phyloP scores from a whole-genome alignment of 1,140 invertebrate genomes.

The Ylistrum balloti region DNA sequence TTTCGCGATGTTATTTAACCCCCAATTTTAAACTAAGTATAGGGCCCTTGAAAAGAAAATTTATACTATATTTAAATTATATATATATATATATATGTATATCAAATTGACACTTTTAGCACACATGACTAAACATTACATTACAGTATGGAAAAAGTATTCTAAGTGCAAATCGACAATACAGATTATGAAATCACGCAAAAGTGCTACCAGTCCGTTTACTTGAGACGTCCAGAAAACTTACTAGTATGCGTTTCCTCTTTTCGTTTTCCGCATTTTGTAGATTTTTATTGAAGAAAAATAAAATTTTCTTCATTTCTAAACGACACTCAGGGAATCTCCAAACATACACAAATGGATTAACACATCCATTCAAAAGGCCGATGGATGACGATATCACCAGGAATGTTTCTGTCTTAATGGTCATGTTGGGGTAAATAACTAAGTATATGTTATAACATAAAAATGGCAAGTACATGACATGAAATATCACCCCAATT shows the following conservation, averaged over 20 bases:
- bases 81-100: too few species aligned
- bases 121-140: too few species aligned
- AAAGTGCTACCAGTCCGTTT: too few species aligned
- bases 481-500: background rate
- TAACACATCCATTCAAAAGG: background rate
- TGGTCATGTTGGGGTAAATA: background rate
- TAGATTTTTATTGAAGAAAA: background rate
- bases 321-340: background rate
- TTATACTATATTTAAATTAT: too few species aligned
- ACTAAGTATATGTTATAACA: background rate
- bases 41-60: too few species aligned
- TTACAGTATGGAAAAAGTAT: too few species aligned
- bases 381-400: background rate
- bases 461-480: background rate
- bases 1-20: too few species aligned
- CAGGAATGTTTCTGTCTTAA: background rate
- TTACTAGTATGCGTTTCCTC: background rate
- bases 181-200: too few species aligned
- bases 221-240: background rate
- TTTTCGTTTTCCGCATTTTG: constrained; percentile 5
- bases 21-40: too few species aligned
- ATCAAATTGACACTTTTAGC: too few species aligned
- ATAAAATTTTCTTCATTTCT: background rate
- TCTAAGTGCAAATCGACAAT: too few species aligned
- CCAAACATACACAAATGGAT: constrained; percentile 17